Conservation (phyloP, 2,113 vertebrate genomes). For the Ondatra zibethicus region DNA sequence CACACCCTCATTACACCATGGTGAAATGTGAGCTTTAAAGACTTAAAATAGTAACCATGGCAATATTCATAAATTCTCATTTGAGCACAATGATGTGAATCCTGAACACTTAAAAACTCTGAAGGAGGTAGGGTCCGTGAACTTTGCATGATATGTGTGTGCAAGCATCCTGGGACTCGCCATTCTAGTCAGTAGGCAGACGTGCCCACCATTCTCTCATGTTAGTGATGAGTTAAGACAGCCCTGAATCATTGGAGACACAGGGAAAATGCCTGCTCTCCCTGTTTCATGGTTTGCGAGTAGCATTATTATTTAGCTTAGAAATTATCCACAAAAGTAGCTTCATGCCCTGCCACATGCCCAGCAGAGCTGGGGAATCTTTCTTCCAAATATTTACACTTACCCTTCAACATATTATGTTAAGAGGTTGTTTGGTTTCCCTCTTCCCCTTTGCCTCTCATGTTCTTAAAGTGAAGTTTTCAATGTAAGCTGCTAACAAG, state of each 20-base stretch:
- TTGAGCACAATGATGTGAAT: background rate
- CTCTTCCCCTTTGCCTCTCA: background rate
- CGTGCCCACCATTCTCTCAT: background rate
- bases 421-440: background rate
- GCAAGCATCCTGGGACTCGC: background rate
- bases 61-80: background rate
- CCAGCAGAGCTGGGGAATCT: background rate
- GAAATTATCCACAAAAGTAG: background rate
- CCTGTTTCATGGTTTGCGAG: background rate
- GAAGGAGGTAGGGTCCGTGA: background rate
- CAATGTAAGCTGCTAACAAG: slow-evolving; percentile 42
- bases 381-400: slow-evolving; percentile 1
- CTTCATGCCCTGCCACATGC: background rate
- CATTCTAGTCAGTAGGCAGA: background rate
- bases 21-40: background rate
- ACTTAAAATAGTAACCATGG: background rate
- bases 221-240: background rate
- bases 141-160: background rate
- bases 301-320: background rate
- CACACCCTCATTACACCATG: background rate
- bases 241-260: background rate
- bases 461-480: slow-evolving; percentile 40
- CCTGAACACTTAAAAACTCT: background rate
- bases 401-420: slow-evolving; percentile 10
- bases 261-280: background rate